Base-by-base conservation (phyloP, 2,888 invertebrate genomes). In the Norana najaformis region DNA sequence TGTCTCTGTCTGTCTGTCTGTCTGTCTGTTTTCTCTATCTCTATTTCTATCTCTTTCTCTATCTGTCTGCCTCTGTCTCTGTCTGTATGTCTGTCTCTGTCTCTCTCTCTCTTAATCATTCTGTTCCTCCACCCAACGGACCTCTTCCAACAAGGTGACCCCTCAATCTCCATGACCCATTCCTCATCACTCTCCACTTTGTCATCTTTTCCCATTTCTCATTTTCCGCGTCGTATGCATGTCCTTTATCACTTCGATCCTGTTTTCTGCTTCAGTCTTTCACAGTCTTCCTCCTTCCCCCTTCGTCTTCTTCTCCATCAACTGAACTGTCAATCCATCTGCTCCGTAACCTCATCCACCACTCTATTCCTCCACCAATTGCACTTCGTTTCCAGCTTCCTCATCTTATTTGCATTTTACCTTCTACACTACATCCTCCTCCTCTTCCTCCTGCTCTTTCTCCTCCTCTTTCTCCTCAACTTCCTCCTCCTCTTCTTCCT, bases 171-270 rank as follows among this genome's bases (percentile, higher is more conserved):
- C 23, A 23, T 23, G 47, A 23, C 47, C 23, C 20, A 5, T 47
- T 47, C 47, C 69, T 11, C n/a, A 30, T 47, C 13, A 41, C 30
- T 69, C 69, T 69, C 69, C n/a, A 69, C 69, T n/a, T 69, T n/a
- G 69, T 69, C 69, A 69, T 30, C 69, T n/a, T n/a, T n/a, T 69
- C 69, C 69, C 69, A 69, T 69, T 69, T 69, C 69, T 69, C 69
- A 69, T n/a, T 69, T 8, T 69, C 30, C 69, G 69, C n/a, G 11
- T 69, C 69, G n/a, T n/a, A 69, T 69, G n/a, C 30, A 69, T 69
- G 69, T 69, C 69, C 30, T 30, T 69, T 69, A 69, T 69, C 69
- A n/a, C n/a, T n/a, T 69, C 69, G 30, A 69, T 69, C 69, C n/a
- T 69, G n/a, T n/a, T n/a, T n/a, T n/a, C n/a, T n/a, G n/a, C n/a